Evolutionary conservation across 2,888 invertebrate genomes (phyloP).

Genomic region (Galerucella nymphaeae): DNA sequence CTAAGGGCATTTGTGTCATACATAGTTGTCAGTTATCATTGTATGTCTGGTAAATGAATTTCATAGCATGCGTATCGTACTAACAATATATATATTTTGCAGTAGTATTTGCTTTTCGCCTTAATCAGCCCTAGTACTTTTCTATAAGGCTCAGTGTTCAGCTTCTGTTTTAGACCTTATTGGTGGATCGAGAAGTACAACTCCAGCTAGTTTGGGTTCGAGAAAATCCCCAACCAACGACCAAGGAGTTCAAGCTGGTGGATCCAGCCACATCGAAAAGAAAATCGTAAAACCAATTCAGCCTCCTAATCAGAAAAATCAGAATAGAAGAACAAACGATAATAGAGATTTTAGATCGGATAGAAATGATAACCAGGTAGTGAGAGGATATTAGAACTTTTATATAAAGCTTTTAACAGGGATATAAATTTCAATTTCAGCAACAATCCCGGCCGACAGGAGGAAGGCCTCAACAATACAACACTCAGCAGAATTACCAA

Average conservation of each 20-base stretch:
- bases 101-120: conserved; percentile 7
- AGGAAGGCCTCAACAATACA: conserved; percentile 17
- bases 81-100: neutral
- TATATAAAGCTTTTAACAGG: neutral
- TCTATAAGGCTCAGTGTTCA: conserved; percentile 51
- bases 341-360: conserved; percentile 56
- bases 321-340: conserved; percentile 57
- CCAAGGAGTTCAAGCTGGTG: conserved; percentile 80
- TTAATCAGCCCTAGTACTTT: neutral
- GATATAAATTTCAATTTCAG: conserved; percentile 13
- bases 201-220: conserved; percentile 78
- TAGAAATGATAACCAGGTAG: conserved; percentile 46
- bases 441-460: conserved; percentile 15
- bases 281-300: conserved; percentile 60
- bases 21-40: too few relatives aligned
- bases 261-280: conserved; percentile 63
- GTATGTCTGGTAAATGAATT: neutral
- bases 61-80: neutral
- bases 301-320: conserved; percentile 54
- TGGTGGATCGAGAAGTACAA: conserved; percentile 81
- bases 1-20: too few relatives aligned
- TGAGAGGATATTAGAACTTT: neutral
- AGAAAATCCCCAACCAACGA: conserved; percentile 89
- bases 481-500: conserved; percentile 24
- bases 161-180: conserved; percentile 76